These are phyloP conservation scores for Dorcus parallelipipedus DNA, from an alignment of 2,888 invertebrate genomes.

Conservation along the genomic window DNA sequence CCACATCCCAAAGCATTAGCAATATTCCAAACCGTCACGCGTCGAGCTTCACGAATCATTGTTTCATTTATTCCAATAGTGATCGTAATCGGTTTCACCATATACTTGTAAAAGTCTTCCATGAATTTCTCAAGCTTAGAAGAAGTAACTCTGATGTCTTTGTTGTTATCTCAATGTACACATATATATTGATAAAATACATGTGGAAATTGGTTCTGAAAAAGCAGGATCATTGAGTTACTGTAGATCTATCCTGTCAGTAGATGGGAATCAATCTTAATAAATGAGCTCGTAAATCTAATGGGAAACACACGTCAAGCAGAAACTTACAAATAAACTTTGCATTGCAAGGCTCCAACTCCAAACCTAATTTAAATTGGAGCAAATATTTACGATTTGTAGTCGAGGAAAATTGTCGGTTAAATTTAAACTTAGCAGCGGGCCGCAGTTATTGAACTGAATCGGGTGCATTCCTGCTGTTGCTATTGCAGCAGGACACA, in stretches of 20 bases:
- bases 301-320: conserved; percentile 5
- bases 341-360: conserved; percentile 6
- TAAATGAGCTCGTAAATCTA: neutral
- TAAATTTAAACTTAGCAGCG: conserved; percentile 15
- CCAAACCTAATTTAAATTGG: conserved; percentile 15
- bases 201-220: neutral
- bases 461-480: conserved; percentile 30
- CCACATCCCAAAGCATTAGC: too few relatives aligned
- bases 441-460: conserved; percentile 27
- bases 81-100: too few relatives aligned
- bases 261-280: too few relatives aligned
- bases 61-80: too few relatives aligned
- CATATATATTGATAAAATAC: neutral
- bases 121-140: too few relatives aligned
- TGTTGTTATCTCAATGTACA: neutral
- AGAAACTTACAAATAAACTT: conserved; percentile 5
- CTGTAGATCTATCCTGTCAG: too few relatives aligned
- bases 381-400: conserved; percentile 16
- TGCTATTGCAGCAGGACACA: conserved; percentile 24
- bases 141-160: conserved; percentile 4
- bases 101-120: too few relatives aligned
- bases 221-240: neutral
- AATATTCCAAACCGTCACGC: too few relatives aligned
- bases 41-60: too few relatives aligned
- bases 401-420: conserved; percentile 18